phyloP scores from a whole-genome alignment of 1,140 invertebrate genomes.

The Tetraneura akinire region DNA sequence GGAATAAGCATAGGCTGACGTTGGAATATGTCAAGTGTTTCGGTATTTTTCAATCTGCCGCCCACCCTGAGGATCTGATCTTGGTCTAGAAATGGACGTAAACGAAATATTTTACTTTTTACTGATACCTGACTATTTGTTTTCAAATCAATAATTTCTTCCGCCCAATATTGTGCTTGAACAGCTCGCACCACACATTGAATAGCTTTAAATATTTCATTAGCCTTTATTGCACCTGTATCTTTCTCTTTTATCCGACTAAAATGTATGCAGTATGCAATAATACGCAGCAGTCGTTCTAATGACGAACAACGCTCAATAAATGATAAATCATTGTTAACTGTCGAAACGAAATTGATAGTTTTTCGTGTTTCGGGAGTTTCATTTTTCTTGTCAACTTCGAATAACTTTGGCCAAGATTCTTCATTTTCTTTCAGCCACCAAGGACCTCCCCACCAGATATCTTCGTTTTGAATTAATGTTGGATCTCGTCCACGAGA shows the following conservation, averaged over 20 bases:
- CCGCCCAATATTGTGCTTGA: not conserved
- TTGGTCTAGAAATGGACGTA: constrained; percentile 8
- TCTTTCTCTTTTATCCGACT: not conserved
- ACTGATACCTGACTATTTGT: not conserved
- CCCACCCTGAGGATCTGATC: not conserved
- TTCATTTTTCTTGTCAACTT: not conserved
- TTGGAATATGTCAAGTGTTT: not conserved
- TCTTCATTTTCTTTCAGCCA: not conserved
- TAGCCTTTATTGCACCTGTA: not conserved
- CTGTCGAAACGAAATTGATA: not conserved
- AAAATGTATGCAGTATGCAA: not conserved
- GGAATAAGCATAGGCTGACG: not conserved
- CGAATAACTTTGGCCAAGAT: not conserved
- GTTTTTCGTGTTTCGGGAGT: not conserved
- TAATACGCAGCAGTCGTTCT: not conserved
- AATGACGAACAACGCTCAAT: not conserved
- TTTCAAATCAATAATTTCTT: not conserved
- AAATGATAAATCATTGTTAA: not conserved
- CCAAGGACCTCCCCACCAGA: constrained; percentile 51
- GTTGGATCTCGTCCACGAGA: constrained; percentile 53
- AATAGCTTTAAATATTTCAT: not conserved
- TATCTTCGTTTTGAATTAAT: not conserved
- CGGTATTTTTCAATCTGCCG: not conserved
- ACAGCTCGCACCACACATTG: not conserved
- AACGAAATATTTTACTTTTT: constrained; percentile 18